A percentile compares a stretch with the other conserved stretches of the same genome.
Evolutionary conservation across 2,797 vertebrate species (phyloP).

Genomic region (Percopsis omiscomaycus): DNA sequence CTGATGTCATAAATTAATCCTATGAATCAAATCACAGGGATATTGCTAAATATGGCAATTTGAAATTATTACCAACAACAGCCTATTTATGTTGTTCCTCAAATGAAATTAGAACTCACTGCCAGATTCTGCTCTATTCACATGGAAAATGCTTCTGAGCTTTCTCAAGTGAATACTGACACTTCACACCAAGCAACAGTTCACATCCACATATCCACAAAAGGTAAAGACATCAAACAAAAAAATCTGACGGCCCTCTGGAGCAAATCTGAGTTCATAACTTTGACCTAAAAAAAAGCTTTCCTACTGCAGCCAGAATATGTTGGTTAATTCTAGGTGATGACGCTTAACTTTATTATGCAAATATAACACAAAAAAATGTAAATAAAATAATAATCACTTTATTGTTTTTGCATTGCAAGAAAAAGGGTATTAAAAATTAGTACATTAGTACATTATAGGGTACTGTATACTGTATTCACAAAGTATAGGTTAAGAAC

Average conservation of each 20-base stretch:
- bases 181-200: background rate
- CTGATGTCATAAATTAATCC: conserved; percentile 5
- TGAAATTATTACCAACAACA: background rate
- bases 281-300: no score
- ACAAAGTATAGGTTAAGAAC: background rate
- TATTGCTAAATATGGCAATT: background rate
- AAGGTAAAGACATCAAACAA: no score
- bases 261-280: no score
- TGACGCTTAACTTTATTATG: background rate
- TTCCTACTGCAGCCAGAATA: no score
- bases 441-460: no score
- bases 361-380: background rate
- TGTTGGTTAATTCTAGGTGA: no score
- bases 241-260: no score
- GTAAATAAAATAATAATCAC: background rate
- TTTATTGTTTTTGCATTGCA: background rate
- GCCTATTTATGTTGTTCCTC: background rate
- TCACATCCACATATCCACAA: no score
- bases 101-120: conserved; percentile 16
- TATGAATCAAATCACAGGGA: background rate
- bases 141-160: background rate
- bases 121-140: conserved; percentile 3
- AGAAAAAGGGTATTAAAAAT: background rate
- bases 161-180: no score
- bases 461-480: no score